phyloP scores from a whole-genome alignment of 2,797 vertebrate genomes.

The Pteronotus mesoamericanus region DNA sequence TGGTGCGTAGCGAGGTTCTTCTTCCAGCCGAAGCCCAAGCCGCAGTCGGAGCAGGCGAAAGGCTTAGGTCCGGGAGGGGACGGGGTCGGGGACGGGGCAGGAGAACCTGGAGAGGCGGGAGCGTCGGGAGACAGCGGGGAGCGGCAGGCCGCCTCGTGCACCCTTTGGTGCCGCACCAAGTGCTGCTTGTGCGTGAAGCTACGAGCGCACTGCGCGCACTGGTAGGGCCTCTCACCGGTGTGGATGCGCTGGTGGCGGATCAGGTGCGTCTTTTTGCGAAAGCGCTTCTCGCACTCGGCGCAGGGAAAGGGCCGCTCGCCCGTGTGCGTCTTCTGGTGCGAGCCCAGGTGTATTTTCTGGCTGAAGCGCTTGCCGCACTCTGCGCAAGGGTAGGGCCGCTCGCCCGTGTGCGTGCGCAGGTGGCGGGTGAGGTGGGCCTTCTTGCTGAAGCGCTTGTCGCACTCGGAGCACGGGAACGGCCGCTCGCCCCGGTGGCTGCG shows the following conservation, averaged over 20 bases:
- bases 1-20: conserved; percentile 71
- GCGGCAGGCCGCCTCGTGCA: conserved; percentile 64
- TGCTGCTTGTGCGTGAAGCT: conserved; percentile 82
- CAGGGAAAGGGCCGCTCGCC: conserved; percentile 82
- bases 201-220: conserved; percentile 73
- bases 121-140: not conserved
- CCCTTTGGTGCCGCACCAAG: conserved; percentile 78
- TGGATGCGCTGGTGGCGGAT: conserved; percentile 82
- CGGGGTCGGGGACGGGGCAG: not conserved
- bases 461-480: conserved; percentile 78
- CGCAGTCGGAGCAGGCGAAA: conserved; percentile 72
- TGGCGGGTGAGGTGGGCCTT: conserved; percentile 82
- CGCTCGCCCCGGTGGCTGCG: conserved; percentile 77
- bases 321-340: conserved; percentile 80
- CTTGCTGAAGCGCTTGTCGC: conserved; percentile 81
- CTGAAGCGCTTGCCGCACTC: conserved; percentile 82
- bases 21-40: conserved; percentile 78
- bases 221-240: conserved; percentile 79
- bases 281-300: conserved; percentile 77
- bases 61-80: conserved; percentile 39
- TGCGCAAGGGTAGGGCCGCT: conserved; percentile 78
- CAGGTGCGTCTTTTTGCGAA: conserved; percentile 82
- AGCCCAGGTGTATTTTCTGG: conserved; percentile 81
- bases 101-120: not conserved
- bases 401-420: conserved; percentile 80